A percentile compares a stretch with the other conserved stretches of the same genome.
Evolutionary conservation across 2,888 invertebrate species (phyloP).

Genomic region (Calameuta filiformis): DNA sequence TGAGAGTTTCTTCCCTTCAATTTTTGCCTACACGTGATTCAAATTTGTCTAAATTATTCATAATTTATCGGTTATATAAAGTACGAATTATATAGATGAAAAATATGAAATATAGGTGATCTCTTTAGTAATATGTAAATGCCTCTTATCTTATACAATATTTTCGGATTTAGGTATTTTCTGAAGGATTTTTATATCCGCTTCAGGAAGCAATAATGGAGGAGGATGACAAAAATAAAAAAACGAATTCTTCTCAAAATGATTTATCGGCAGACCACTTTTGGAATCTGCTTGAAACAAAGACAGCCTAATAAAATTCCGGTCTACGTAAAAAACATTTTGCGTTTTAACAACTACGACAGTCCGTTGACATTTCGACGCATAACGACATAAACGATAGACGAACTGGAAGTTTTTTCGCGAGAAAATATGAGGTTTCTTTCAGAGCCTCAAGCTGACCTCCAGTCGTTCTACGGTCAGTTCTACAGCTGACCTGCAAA

Average conservation of each 20-base stretch:
- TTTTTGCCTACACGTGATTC: no score
- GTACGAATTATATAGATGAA: no score
- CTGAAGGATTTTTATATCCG: no score
- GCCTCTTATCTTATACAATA: no score
- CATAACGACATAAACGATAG: conserved; percentile 11
- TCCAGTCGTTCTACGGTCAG: conserved; percentile 7
- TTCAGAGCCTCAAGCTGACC: conserved; percentile 9
- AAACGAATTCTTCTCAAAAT: not conserved
- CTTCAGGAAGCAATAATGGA: not conserved
- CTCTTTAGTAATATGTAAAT: no score
- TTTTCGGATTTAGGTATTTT: no score
- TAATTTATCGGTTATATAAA: no score
- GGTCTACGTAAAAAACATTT: conserved; percentile 20
- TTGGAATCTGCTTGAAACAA: conserved; percentile 14
- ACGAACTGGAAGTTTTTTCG: conserved; percentile 20
- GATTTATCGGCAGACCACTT: conserved; percentile 1
- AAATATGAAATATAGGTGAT: no score
- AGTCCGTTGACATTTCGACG: conserved; percentile 18
- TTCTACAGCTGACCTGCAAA: conserved; percentile 17
- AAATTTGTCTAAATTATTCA: no score
- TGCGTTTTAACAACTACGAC: conserved; percentile 18
- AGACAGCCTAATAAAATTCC: conserved; percentile 9
- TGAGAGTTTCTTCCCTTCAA: no score
- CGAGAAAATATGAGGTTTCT: conserved; percentile 12
- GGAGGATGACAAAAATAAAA: not conserved